Conservation (phyloP, 2,113 vertebrate species). For the Hippopotamus amphibius region DNA sequence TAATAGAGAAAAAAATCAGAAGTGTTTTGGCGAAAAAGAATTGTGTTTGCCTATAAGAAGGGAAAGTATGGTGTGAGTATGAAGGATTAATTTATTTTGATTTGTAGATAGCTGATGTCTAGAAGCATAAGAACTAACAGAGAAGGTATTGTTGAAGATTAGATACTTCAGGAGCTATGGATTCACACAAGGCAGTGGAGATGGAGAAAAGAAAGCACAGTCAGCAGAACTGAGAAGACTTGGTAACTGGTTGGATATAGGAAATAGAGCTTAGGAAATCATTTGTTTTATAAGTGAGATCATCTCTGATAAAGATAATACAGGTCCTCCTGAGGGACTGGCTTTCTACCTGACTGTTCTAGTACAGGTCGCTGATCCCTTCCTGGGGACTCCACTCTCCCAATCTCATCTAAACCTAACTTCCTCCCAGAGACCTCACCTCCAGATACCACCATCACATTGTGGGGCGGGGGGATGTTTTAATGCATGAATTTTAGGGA, state of each 20-base stretch:
- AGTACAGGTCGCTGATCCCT: not conserved
- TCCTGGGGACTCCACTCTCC: not conserved
- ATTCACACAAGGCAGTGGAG: not conserved
- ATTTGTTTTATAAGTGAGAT: not conserved
- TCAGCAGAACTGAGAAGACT: not conserved
- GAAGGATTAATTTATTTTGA: not conserved
- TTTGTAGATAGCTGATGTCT: not conserved
- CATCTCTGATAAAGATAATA: not conserved
- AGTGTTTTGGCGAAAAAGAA: not conserved
- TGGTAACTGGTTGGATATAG: not conserved
- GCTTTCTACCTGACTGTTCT: not conserved
- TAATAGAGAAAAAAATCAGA: rapidly evolving
- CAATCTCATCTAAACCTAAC: not conserved
- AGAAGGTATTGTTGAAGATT: not conserved
- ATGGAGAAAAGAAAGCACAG: not conserved
- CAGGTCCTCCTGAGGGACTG: not conserved
- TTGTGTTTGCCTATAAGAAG: not conserved
- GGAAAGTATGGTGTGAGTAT: not conserved
- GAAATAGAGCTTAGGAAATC: not conserved
- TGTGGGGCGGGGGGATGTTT: not conserved
- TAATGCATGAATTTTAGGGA: not conserved
- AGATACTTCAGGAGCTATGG: not conserved
- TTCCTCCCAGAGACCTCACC: not conserved
- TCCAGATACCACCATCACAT: not conserved
- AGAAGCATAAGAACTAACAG: not conserved